These are phyloP conservation scores for Eueremaeus valkanovi DNA, from an alignment of 2,888 invertebrate species.

Conservation along the genomic window DNA sequence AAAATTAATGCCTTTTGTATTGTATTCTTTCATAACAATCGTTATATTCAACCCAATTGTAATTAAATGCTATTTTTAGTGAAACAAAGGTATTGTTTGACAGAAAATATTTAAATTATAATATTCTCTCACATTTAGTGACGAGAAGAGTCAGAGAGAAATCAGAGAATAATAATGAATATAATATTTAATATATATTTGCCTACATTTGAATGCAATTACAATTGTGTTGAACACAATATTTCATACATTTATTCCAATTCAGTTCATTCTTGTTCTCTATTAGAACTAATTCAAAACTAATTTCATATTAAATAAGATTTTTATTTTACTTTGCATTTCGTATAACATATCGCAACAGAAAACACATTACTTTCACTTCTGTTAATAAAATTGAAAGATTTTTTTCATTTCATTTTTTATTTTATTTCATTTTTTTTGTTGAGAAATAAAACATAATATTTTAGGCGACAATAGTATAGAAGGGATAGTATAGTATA, in stretches of 20 bases:
- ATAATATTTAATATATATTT: no score
- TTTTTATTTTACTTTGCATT: no score
- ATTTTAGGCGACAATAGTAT: slow-evolving; percentile 12
- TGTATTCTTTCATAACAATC: not conserved
- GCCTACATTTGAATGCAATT: no score
- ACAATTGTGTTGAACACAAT: no score
- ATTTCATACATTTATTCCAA: no score
- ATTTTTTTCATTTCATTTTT: not conserved
- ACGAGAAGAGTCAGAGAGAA: not conserved
- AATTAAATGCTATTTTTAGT: not conserved
- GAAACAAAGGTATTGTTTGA: not conserved
- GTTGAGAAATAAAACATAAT: not conserved
- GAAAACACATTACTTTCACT: slow-evolving; percentile 5
- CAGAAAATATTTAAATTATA: not conserved
- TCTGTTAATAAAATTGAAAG: not conserved
- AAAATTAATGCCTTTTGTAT: slow-evolving; percentile 15
- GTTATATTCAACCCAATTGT: not conserved
- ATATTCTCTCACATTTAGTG: not conserved
- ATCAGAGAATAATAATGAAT: no score
- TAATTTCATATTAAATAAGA: not conserved
- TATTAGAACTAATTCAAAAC: not conserved
- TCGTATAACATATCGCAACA: not conserved
- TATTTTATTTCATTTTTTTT: not conserved
- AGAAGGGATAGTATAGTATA: not conserved
- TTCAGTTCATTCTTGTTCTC: no score